Percentiles rank a stretch among this genome's conserved stretches.
phyloP scores from a whole-genome alignment of 2,888 invertebrate species.

The Heteromyza rotundicornis region DNA sequence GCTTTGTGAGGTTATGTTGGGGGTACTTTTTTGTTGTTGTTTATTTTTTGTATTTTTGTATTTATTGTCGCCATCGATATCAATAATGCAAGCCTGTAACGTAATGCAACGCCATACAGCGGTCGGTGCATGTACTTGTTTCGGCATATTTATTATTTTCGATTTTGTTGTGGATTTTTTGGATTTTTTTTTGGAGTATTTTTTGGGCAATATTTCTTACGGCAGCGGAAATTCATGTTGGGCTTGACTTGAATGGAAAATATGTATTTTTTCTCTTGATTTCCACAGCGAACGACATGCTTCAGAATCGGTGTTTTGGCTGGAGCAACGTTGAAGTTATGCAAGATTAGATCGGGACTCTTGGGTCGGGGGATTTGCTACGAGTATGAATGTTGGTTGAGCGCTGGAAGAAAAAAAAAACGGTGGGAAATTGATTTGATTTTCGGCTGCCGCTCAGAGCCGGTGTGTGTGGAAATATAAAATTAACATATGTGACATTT shows the following conservation, averaged over 20 bases:
- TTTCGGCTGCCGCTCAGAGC: too few relatives aligned
- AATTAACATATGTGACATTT: conserved; percentile 2
- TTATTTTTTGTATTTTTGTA: not conserved
- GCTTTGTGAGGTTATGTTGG: not conserved
- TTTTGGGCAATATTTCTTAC: too few relatives aligned
- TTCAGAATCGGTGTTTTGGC: not conserved
- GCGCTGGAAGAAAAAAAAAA: too few relatives aligned
- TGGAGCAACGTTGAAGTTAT: not conserved
- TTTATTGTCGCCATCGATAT: conserved; percentile 6
- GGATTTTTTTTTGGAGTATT: too few relatives aligned
- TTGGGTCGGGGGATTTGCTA: too few relatives aligned
- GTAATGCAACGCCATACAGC: not conserved
- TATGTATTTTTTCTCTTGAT: not conserved
- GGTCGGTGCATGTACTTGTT: not conserved
- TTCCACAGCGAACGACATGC: not conserved
- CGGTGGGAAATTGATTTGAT: too few relatives aligned
- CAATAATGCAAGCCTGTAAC: conserved; percentile 1
- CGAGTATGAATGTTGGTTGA: too few relatives aligned
- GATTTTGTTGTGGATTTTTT: conserved; percentile 1
- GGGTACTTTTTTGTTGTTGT: not conserved
- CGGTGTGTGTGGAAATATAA: too few relatives aligned
- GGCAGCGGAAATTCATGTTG: too few relatives aligned
- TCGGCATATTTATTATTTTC: conserved; percentile 13
- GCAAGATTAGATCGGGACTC: conserved; percentile 7
- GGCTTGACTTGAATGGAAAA: not conserved